Conservation (phyloP, 2,797 vertebrate genomes). For the Gephyroberyx darwinii region DNA sequence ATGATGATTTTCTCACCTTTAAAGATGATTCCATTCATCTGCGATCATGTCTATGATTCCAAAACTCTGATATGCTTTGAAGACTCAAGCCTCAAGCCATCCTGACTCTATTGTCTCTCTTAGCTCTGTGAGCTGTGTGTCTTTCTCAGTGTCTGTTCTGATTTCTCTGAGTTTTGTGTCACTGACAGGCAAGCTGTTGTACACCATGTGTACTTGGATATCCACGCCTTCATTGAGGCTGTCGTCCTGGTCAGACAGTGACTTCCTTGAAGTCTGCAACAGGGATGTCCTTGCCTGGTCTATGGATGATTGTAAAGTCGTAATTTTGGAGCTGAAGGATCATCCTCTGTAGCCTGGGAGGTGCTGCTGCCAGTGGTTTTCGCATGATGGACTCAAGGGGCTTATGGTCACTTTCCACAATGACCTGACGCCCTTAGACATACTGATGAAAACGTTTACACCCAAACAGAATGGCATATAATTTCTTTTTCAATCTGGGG, state of each 20-base stretch:
- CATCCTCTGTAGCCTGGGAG: constrained; percentile 1
- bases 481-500: constrained; percentile 39
- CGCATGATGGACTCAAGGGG: constrained; percentile 4
- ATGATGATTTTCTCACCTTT: constrained; percentile 45
- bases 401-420: constrained; percentile 29
- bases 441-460: constrained; percentile 29
- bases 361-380: constrained; percentile 15
- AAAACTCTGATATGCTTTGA: constrained; percentile 16
- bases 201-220: constrained; percentile 26
- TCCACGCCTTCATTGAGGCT: constrained; percentile 43
- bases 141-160: constrained; percentile 10
- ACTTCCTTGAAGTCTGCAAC: constrained; percentile 33
- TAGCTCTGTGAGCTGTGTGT: constrained; percentile 4
- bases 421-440: not conserved
- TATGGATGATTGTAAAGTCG: constrained; percentile 10
- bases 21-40: constrained; percentile 31
- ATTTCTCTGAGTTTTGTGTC: constrained; percentile 21
- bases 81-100: constrained; percentile 10
- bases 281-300: constrained; percentile 19
- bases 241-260: not conserved
- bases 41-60: constrained; percentile 19
- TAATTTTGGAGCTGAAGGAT: constrained; percentile 25
- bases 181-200: constrained; percentile 31
- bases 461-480: constrained; percentile 30
- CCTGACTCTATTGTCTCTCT: not conserved